Conservation (phyloP, 2,797 vertebrate genomes). For the Intellagama lesueurii region DNA sequence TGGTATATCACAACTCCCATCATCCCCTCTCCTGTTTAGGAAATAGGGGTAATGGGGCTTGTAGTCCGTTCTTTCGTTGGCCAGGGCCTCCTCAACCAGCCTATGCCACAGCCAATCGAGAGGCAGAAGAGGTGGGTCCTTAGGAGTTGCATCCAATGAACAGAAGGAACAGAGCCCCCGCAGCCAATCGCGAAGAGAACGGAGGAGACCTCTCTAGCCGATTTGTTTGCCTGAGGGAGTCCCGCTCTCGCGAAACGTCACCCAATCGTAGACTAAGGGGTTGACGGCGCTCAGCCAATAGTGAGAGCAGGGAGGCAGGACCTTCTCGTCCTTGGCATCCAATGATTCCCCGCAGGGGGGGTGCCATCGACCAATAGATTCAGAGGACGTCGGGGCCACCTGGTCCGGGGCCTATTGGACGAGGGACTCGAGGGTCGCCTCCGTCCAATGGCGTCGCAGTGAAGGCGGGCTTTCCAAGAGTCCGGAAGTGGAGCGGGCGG, state of each 20-base stretch:
- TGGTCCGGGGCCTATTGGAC: no score
- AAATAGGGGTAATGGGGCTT: not conserved
- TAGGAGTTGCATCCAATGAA: fast-evolving
- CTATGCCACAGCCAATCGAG: not conserved
- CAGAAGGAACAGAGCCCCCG: no score
- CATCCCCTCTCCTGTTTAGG: no score
- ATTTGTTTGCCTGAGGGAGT: not conserved
- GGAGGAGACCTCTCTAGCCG: not conserved
- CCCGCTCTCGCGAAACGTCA: not conserved
- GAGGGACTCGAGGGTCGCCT: fast-evolving
- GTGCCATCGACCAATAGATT: not conserved
- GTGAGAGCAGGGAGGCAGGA: not conserved
- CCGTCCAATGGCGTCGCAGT: not conserved
- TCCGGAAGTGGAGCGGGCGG: not conserved
- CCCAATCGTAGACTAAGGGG: not conserved
- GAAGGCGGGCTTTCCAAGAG: constrained; percentile 18
- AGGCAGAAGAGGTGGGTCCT: not conserved
- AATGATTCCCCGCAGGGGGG: not conserved
- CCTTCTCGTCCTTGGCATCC: not conserved
- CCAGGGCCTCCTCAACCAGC: not conserved
- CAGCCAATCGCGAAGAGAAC: not conserved
- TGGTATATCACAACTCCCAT: no score
- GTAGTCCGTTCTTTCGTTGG: not conserved
- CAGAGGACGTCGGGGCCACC: not conserved
- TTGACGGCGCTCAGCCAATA: not conserved